These are phyloP conservation scores for Cordylochernes scorpioides DNA, from an alignment of 2,888 invertebrate genomes.

Conservation along the genomic window DNA sequence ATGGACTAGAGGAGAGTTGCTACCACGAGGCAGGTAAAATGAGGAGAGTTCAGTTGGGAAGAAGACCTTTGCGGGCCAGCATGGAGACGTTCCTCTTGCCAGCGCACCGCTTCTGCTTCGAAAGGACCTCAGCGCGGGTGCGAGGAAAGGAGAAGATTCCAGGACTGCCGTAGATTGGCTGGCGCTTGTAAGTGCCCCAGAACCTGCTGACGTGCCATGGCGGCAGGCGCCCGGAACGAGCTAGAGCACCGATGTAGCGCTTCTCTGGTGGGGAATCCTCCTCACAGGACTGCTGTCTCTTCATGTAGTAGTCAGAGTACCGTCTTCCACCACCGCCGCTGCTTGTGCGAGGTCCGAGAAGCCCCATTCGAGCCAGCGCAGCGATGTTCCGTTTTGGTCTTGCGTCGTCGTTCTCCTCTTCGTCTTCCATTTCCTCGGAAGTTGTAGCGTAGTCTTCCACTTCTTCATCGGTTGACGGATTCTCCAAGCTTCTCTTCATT, in stretches of 20 bases:
- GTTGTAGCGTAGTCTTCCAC: too few relatives aligned
- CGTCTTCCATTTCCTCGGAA: too few relatives aligned
- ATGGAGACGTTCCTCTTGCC: not conserved
- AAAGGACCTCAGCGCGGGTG: not conserved
- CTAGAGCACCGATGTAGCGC: slow-evolving; percentile 9
- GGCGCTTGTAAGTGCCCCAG: slow-evolving; percentile 8
- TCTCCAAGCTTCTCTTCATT: too few relatives aligned
- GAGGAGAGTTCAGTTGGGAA: too few relatives aligned
- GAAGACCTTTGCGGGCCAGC: not conserved
- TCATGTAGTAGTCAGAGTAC: too few relatives aligned
- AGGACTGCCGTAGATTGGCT: slow-evolving; percentile 1
- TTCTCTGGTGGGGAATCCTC: slow-evolving; percentile 5
- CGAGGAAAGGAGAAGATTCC: slow-evolving; percentile 2
- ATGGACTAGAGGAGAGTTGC: too few relatives aligned
- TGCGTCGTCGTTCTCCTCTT: slow-evolving; percentile 1
- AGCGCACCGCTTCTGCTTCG: slow-evolving; percentile 3
- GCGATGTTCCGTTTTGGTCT: slow-evolving; percentile 6
- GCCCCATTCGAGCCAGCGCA: slow-evolving; percentile 5
- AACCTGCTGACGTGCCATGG: slow-evolving; percentile 8
- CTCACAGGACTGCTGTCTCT: too few relatives aligned
- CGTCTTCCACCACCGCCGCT: not conserved
- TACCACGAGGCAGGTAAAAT: too few relatives aligned
- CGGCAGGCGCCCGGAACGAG: slow-evolving; percentile 9
- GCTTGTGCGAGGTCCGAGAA: not conserved
- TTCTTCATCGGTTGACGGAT: too few relatives aligned